phyloP scores from a whole-genome alignment of 2,113 vertebrate species.

The Phycodurus eques region DNA sequence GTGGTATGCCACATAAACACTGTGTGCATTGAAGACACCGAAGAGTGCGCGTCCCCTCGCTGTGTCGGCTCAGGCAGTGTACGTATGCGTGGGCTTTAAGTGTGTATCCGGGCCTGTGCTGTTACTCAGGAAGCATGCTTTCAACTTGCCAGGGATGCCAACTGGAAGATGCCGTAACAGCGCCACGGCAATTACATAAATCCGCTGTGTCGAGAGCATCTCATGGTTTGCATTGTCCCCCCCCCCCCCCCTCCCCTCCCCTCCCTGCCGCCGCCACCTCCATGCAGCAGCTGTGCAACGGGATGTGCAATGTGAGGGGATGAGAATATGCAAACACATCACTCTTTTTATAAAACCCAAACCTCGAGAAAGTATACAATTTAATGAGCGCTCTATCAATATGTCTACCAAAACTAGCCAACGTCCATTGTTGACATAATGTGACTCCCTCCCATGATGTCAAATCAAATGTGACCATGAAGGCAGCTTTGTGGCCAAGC shows the following conservation, averaged over 20 bases:
- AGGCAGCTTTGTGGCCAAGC: constrained; percentile 61
- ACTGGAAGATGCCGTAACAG: constrained; percentile 54
- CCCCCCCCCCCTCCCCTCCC: constrained; percentile 2
- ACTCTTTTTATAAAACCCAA: neutral
- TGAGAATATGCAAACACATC: constrained; percentile 20
- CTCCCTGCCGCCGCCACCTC: constrained; percentile 6
- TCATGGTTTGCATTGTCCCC: constrained; percentile 13
- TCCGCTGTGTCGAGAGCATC: constrained; percentile 50
- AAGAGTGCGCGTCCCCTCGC: constrained; percentile 11
- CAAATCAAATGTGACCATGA: constrained; percentile 62
- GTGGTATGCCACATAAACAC: constrained; percentile 16
- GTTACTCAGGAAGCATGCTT: constrained; percentile 65
- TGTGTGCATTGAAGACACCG: constrained; percentile 32
- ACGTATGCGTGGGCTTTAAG: constrained; percentile 42
- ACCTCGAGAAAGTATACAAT: constrained; percentile 1
- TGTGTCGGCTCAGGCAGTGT: constrained; percentile 32
- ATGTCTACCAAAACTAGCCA: constrained; percentile 24
- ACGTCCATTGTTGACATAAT: constrained; percentile 37
- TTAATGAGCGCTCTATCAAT: constrained; percentile 27
- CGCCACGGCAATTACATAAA: constrained; percentile 56
- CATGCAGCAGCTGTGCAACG: constrained; percentile 24
- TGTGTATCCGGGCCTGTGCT: constrained; percentile 62
- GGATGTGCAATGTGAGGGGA: constrained; percentile 11
- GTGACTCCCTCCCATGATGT: constrained; percentile 49
- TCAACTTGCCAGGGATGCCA: constrained; percentile 55